Evolutionary conservation across 1,140 invertebrate genomes (phyloP), one percentile per base, ranked within the genome.

Genomic region (Stegodyphus mimosarum): DNA sequence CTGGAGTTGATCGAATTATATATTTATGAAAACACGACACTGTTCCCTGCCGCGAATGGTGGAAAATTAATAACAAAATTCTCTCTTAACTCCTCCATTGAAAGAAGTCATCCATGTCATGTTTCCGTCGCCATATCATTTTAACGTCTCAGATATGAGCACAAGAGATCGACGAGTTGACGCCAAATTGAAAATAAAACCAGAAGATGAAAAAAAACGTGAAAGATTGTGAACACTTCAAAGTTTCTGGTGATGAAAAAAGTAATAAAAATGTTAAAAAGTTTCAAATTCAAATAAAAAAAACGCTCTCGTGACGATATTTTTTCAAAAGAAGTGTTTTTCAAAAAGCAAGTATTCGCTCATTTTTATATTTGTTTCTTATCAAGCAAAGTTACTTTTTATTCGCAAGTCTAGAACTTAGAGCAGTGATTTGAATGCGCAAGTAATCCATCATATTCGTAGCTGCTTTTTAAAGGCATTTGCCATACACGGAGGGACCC

Each of bases 331-430:
- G 55, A 60, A 15, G 55, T 9, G 15, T 60, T 67, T 18, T 67
- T 67, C n/a, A n/a, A 13, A n/a, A 7, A n/a, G 64, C 55, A 60
- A 60, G 15, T 17, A 9, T 17, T 67, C 17, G 7, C 0, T 18
- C 13, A 52, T 78, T 78, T 78, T 69, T 69, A 67, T 78, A 69
- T 78, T 78, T 78, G 76, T 78, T 78, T 69, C 66, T 78, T 78
- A 78, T 78, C 76, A 78, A 18, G 49, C n/a, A 67, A 67, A 78
- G 63, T 78, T 78, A 78, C 76, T 78, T 78, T 78, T 78, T 78
- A 78, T 78, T 78, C 50, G 63, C 63, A 78, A 78, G 75, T 78
- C 64, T 52, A 53, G 51, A 78, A 69, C 49, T 52, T 78, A 13
- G 50, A 69, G 75, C 52, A n/a, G 18, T 67, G 64, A 69, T 78